phyloP scores from a whole-genome alignment of 1,140 invertebrate species.

The Neoseiulus cucumeris region DNA sequence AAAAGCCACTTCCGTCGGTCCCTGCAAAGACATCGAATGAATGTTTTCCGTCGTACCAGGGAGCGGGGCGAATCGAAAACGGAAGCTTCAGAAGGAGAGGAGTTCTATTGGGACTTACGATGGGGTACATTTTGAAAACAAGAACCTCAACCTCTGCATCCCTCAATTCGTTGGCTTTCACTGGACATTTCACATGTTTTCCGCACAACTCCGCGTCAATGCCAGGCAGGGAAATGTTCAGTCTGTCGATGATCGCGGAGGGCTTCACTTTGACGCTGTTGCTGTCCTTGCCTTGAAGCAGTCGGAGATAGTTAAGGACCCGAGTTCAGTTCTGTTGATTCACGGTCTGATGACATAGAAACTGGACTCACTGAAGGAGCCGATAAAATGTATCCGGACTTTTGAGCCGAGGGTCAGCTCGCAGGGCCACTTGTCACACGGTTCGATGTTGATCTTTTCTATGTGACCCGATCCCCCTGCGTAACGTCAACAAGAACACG shows the following conservation, averaged over 20 bases:
- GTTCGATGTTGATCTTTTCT: background rate
- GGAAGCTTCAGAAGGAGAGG: background rate
- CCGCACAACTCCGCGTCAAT: background rate
- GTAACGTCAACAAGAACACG: too few species aligned
- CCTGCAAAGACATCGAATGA: background rate
- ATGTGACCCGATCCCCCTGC: slow-evolving; percentile 3
- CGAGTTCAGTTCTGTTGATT: too few species aligned
- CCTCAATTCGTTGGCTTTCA: background rate
- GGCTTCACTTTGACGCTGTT: background rate
- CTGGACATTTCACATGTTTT: slow-evolving; percentile 3
- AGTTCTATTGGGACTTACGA: background rate
- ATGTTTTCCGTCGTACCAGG: background rate
- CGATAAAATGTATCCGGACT: background rate
- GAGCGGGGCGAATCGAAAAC: background rate
- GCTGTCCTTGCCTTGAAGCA: background rate
- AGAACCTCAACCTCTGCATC: background rate
- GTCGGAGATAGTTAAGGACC: background rate
- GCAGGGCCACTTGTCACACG: background rate
- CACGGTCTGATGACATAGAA: background rate
- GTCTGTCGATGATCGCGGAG: background rate
- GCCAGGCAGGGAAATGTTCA: background rate
- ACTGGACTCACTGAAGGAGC: background rate
- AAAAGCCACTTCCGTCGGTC: background rate
- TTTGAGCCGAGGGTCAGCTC: background rate
- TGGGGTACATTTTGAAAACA: background rate